Percentiles rank a stretch among this genome's conserved stretches.
Conservation (phyloP, 2,888 invertebrate species). For the Drosophila percnosoma region DNA sequence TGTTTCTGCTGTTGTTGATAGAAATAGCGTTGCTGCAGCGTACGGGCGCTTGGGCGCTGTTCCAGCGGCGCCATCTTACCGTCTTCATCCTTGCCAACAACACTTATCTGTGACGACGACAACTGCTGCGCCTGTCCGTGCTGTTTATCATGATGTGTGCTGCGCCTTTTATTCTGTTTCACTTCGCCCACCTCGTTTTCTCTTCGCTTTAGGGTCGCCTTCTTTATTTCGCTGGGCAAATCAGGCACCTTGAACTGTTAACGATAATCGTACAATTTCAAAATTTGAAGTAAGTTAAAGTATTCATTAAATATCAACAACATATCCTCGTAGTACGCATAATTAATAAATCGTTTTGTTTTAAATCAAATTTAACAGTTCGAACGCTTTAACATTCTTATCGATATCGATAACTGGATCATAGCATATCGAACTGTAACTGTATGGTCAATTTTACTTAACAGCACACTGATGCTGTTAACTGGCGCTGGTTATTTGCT, state of each 20-base stretch:
- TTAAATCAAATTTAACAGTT: background rate
- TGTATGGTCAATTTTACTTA: conserved; percentile 36
- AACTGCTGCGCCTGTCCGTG: conserved; percentile 42
- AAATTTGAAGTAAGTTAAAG: background rate
- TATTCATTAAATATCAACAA: background rate
- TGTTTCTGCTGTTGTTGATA: conserved; percentile 76
- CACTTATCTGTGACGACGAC: conserved; percentile 6
- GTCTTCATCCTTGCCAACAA: conserved; percentile 51
- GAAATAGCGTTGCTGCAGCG: conserved; percentile 70
- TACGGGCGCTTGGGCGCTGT: conserved; percentile 58
- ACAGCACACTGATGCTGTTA: conserved; percentile 46
- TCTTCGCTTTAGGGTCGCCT: conserved; percentile 81
- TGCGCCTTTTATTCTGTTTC: conserved; percentile 66
- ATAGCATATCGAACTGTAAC: background rate
- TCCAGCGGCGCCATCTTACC: conserved; percentile 46
- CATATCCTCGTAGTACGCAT: background rate
- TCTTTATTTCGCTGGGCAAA: conserved; percentile 73
- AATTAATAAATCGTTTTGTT: background rate
- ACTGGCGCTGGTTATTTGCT: conserved; percentile 32
- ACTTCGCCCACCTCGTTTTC: conserved; percentile 60
- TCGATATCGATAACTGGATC: conserved; percentile 30
- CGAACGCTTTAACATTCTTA: conserved; percentile 9
- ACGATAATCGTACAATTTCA: background rate
- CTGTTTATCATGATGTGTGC: conserved; percentile 58
- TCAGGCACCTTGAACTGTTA: conserved; percentile 80